Conservation (phyloP, 2,888 invertebrate genomes). For the Hoplodrina blanda region DNA sequence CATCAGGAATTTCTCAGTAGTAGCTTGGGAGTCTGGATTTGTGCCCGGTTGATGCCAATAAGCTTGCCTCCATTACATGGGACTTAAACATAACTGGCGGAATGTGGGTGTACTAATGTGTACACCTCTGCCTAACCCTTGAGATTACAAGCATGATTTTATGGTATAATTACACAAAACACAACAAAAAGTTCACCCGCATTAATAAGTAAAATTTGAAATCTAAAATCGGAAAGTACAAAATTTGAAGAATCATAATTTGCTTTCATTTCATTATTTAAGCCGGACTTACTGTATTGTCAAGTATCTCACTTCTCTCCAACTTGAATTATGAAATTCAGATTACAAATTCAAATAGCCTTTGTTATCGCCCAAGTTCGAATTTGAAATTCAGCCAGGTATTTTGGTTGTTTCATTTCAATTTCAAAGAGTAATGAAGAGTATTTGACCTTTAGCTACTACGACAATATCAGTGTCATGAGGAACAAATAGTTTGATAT, state of each 20-base stretch:
- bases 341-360: slow-evolving; percentile 22
- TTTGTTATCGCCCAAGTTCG: neutral
- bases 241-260: slow-evolving; percentile 4
- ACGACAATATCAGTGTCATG: neutral
- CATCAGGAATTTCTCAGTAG: too few species aligned
- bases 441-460: neutral
- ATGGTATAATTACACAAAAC: neutral
- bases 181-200: neutral
- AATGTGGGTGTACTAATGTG: too few species aligned
- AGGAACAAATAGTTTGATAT: neutral
- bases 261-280: neutral
- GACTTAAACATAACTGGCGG: too few species aligned
- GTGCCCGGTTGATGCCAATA: too few species aligned
- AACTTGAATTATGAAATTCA: slow-evolving; percentile 14
- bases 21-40: too few species aligned
- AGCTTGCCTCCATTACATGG: too few species aligned
- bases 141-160: too few species aligned
- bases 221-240: slow-evolving; percentile 1
- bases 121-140: too few species aligned
- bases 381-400: slow-evolving; percentile 19
- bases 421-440: neutral
- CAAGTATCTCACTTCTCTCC: neutral
- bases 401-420: slow-evolving; percentile 1
- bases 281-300: slow-evolving; percentile 2
- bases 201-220: neutral